These are phyloP conservation scores for Pediacus dermestoides DNA, from an alignment of 2,888 invertebrate species.

Conservation along the genomic window DNA sequence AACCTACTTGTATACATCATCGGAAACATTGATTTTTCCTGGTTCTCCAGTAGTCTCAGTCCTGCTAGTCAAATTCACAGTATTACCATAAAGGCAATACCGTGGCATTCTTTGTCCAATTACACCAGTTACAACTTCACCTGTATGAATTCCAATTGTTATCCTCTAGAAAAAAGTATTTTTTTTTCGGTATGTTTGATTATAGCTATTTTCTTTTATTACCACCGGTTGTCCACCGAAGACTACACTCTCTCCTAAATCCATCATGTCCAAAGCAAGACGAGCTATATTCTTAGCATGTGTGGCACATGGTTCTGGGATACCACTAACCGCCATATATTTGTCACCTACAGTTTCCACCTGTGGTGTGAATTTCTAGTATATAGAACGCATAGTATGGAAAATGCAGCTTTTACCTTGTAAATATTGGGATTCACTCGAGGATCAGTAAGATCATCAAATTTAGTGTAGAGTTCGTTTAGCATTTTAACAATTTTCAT, in stretches of 20 bases:
- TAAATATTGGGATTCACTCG: conserved; percentile 91
- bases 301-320: conserved; percentile 85
- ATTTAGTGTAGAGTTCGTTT: conserved; percentile 89
- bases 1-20: conserved; percentile 86
- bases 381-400: background rate
- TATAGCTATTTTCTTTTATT: conserved; percentile 48
- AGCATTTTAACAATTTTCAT: conserved; percentile 95
- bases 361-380: conserved; percentile 56
- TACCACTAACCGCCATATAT: conserved; percentile 95
- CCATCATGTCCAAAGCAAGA: conserved; percentile 94
- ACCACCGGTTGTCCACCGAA: conserved; percentile 87
- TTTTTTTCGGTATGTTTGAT: conserved; percentile 2
- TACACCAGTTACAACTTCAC: conserved; percentile 91
- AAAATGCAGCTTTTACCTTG: conserved; percentile 63
- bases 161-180: conserved; percentile 63
- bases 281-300: conserved; percentile 90
- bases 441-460: conserved; percentile 90
- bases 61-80: conserved; percentile 88
- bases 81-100: conserved; percentile 90
- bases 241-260: conserved; percentile 79
- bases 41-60: conserved; percentile 89
- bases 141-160: conserved; percentile 91
- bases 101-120: conserved; percentile 93
- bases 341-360: conserved; percentile 98
- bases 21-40: conserved; percentile 87